phyloP scores from a whole-genome alignment of 2,888 invertebrate genomes.

The Eustalomyia histrio region DNA sequence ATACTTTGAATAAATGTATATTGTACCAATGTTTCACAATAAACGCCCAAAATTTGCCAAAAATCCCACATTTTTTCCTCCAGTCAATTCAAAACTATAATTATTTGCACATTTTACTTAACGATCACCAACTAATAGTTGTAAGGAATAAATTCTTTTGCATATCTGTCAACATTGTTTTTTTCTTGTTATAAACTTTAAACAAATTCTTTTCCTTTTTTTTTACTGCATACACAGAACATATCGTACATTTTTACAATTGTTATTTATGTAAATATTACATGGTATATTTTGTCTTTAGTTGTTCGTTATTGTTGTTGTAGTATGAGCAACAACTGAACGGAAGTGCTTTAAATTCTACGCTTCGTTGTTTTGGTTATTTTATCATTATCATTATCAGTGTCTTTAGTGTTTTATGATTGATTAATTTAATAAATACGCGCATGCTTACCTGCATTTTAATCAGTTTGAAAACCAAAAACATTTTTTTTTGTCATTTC shows the following conservation, averaged over 20 bases:
- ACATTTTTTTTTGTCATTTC: conserved; percentile 8
- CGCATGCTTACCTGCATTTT: conserved; percentile 62
- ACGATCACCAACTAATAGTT: no score
- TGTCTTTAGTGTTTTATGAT: conserved; percentile 62
- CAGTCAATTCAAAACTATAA: no score
- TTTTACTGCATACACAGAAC: background rate
- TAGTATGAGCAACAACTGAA: conserved; percentile 10
- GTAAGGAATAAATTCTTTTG: no score
- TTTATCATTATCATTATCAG: conserved; percentile 48
- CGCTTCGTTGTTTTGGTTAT: conserved; percentile 32
- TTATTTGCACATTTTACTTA: no score
- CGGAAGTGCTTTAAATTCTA: conserved; percentile 63
- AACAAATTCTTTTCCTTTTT: no score
- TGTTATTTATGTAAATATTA: conserved; percentile 56
- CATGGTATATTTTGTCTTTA: conserved; percentile 25
- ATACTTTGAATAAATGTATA: no score
- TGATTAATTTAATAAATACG: conserved; percentile 63
- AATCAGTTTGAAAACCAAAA: conserved; percentile 35
- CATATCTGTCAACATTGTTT: no score
- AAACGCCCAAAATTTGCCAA: no score
- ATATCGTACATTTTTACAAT: conserved; percentile 16
- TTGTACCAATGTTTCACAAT: no score
- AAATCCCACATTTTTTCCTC: no score
- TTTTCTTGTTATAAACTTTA: no score
- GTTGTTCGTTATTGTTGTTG: conserved; percentile 14